Base-by-base conservation (phyloP, 2,888 invertebrate species). In the Tyria jacobaeae region DNA sequence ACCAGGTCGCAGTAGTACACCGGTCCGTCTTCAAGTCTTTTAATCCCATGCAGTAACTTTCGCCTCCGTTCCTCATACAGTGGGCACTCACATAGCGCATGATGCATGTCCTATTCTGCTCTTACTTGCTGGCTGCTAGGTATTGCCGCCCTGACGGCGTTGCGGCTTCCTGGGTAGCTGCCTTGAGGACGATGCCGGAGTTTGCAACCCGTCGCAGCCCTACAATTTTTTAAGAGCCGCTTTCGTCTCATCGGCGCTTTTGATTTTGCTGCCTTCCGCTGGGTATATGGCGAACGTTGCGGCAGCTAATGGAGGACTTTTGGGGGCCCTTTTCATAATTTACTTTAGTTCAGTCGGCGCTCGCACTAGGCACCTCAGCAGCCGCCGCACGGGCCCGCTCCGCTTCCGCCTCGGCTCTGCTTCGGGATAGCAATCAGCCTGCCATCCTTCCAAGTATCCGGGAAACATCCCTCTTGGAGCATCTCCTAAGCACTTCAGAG, bases 401-500 rank as follows among this genome's bases (percentile, higher is more conserved):
- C n/a, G n/a, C n/a, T n/a, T n/a, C n/a, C n/a, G n/a, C n/a, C n/a
- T n/a, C n/a, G n/a, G n/a, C n/a, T n/a, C n/a, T n/a, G n/a, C n/a
- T n/a, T n/a, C n/a, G n/a, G n/a, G n/a, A n/a, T n/a, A n/a, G n/a
- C n/a, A n/a, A n/a, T n/a, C n/a, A n/a, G n/a, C n/a, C n/a, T n/a
- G n/a, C n/a, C n/a, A n/a, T n/a, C n/a, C n/a, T n/a, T n/a, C n/a
- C n/a, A n/a, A n/a, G n/a, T n/a, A n/a, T n/a, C n/a, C n/a, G n/a
- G n/a, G 0, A 80, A 0, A 56, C 63, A 0, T 74, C 69, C 25
- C 78, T 75, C 0, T 4, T 14, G 2, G 41, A 3, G n/a, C 54
- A 54, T 10, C 1, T 3, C 15, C 9, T 10, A 10, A 27, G 41
- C 54, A 54, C 41, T 3, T 3, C 7, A 0, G 27, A 1, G n/a